Evolutionary conservation across 2,888 invertebrate genomes (phyloP), one percentile per base, ranked within the genome.

Genomic region (Ormia ochracea): DNA sequence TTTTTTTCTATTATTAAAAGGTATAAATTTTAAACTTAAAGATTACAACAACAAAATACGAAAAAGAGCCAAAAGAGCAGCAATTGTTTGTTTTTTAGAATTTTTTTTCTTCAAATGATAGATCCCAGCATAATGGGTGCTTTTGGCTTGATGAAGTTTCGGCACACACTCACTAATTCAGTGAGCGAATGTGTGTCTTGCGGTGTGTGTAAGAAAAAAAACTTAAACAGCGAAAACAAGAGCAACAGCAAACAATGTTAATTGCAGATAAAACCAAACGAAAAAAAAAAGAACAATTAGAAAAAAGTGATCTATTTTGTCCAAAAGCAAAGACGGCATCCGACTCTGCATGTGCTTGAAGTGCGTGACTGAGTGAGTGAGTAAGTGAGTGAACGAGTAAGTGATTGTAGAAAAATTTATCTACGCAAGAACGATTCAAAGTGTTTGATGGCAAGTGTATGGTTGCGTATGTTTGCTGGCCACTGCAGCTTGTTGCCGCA

Each of bases 121-220:
- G 76, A 76, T 50, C 72, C 70, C 66, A 80, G 68, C 72, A 80
- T 74, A 74, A 74, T 80, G 80, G 76, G 72, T 63, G 59, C 80
- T 68, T 54, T 58, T 52, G 63, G 59, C 59, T 52, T 45, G 59
- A 58, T 70, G 50, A 59, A 76, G 61, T 61, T 73, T 56, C 70
- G 68, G 41, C 72, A 50, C 61, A 56, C 28, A 68, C 56, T 26
- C 33, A 63, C 56, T 43, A 58, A 63, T 68, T 68, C 23, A 52
- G 68, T 69, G 68, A 73, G 76, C 76, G 23, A 56, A 72, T 54
- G 33, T 68, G 48, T 63, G 48, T 68, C 80, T 72, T 41, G 72
- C 72, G 66, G 76, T 58, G 38, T 72, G 68, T 58, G 26, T 58
- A 58, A 45, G 48, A 52, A 19, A 59, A 56, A 48, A 66, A 66